Evolutionary conservation across 2,797 vertebrate genomes (phyloP).

Genomic region (Paratrypauchen microcephalus): DNA sequence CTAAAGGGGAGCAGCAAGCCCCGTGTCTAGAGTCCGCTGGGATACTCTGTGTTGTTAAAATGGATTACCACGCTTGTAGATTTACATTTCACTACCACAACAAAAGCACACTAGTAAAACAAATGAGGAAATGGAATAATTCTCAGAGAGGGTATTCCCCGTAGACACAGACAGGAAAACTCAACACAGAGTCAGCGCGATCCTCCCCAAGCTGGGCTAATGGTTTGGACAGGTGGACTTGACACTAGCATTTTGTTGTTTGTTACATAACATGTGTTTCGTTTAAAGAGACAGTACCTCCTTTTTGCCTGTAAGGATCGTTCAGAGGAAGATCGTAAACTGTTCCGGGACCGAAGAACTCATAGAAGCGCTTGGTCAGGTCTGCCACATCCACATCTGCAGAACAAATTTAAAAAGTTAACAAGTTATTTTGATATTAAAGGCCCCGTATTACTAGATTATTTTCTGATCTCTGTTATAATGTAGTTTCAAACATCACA

Average conservation of each 20-base stretch:
- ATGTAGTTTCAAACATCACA: too few species aligned
- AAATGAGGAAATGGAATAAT: constrained; percentile 43
- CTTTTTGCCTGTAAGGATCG: constrained; percentile 66
- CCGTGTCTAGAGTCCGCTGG: constrained; percentile 21
- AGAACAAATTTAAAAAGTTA: constrained; percentile 5
- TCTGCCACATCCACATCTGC: constrained; percentile 65
- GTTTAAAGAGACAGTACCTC: constrained; percentile 42
- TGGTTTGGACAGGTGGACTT: constrained; percentile 25
- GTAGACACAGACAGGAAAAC: constrained; percentile 21
- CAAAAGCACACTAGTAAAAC: constrained; percentile 18
- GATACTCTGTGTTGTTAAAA: constrained; percentile 14
- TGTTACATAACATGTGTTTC: constrained; percentile 3
- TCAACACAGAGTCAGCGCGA: constrained; percentile 18
- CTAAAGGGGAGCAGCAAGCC: background rate
- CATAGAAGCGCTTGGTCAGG: constrained; percentile 58
- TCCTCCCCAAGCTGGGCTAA: constrained; percentile 18
- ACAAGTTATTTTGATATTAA: too few species aligned
- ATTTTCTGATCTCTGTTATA: too few species aligned
- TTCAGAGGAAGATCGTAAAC: constrained; percentile 73
- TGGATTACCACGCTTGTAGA: constrained; percentile 30
- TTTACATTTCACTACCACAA: constrained; percentile 22
- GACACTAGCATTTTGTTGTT: background rate
- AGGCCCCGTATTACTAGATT: too few species aligned
- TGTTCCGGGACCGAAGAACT: constrained; percentile 68
- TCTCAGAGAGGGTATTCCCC: constrained; percentile 28